Evolutionary conservation across 2,113 vertebrate species (phyloP).

Genomic region (Rhombomys opimus): DNA sequence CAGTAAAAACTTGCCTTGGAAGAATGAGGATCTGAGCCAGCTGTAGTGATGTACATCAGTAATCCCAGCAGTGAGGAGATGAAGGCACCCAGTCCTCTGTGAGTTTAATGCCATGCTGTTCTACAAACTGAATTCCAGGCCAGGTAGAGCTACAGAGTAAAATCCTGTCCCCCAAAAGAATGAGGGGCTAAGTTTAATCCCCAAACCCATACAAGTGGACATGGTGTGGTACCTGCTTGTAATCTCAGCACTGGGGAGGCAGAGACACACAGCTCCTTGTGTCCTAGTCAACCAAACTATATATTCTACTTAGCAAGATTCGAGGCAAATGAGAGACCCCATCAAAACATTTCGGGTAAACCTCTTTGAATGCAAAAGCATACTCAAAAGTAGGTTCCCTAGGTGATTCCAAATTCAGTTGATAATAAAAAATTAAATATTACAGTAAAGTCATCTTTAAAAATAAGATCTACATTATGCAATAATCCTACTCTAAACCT

Average conservation of each 20-base stretch:
- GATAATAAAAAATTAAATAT: neutral
- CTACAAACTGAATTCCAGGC: neutral
- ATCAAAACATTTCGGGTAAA: neutral
- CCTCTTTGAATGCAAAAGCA: neutral
- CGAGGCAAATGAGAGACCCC: neutral
- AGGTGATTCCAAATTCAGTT: neutral
- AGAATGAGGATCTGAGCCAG: neutral
- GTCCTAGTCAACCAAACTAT: neutral
- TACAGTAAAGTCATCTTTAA: neutral
- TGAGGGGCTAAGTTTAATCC: neutral
- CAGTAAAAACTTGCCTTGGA: neutral
- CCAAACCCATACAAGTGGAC: neutral
- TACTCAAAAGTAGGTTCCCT: neutral
- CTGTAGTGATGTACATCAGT: neutral
- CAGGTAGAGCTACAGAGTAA: neutral
- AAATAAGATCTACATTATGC: slow-evolving; percentile 28
- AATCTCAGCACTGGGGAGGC: neutral
- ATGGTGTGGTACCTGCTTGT: neutral
- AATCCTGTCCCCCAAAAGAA: neutral
- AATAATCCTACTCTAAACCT: slow-evolving; percentile 12
- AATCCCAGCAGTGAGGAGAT: neutral
- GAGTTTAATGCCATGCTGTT: neutral
- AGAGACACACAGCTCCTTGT: neutral
- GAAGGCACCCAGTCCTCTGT: neutral
- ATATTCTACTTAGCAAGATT: neutral